Evolutionary conservation across 2,797 vertebrate genomes (phyloP).

Genomic region (Distichodus sexfasciatus): DNA sequence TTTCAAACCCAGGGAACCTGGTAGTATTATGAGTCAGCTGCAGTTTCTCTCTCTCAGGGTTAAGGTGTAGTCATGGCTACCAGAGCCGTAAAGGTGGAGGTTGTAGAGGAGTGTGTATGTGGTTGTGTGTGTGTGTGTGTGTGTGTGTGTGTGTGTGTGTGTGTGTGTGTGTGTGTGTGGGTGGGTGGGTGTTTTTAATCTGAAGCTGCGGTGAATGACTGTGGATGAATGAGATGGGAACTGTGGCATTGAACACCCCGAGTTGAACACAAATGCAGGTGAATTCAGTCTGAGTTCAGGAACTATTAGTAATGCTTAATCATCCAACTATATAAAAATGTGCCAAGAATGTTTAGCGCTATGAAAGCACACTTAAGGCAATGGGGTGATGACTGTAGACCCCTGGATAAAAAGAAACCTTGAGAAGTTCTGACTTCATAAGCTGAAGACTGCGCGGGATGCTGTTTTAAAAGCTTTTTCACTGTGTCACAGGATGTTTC

Average conservation of each 20-base stretch:
- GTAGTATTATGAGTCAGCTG: slow-evolving; percentile 35
- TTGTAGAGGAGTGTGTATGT: slow-evolving; percentile 41
- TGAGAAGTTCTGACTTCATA: neutral
- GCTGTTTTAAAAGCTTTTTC: neutral
- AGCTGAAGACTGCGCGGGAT: neutral
- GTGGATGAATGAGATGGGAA: slow-evolving; percentile 8
- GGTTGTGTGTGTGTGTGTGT: slow-evolving; percentile 43
- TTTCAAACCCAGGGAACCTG: slow-evolving; percentile 14
- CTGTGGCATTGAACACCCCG: slow-evolving; percentile 8
- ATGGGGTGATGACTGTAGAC: neutral
- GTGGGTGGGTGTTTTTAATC: slow-evolving; percentile 41
- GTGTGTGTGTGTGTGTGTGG: slow-evolving; percentile 44
- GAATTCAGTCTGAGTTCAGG: neutral
- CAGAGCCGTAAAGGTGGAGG: slow-evolving; percentile 39
- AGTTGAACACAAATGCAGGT: slow-evolving; percentile 10
- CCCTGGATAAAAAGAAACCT: neutral
- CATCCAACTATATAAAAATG: neutral
- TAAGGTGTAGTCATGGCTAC: slow-evolving; percentile 54
- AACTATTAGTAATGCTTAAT: slow-evolving; percentile 14
- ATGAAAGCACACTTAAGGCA: neutral
- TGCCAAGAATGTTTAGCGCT: neutral
- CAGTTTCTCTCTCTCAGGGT: slow-evolving; percentile 20
- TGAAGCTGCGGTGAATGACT: slow-evolving; percentile 20
- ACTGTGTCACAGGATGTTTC: neutral
- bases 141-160: slow-evolving; percentile 43